Conservation (phyloP, 2,888 invertebrate genomes). For the Auanema freiburgensis region DNA sequence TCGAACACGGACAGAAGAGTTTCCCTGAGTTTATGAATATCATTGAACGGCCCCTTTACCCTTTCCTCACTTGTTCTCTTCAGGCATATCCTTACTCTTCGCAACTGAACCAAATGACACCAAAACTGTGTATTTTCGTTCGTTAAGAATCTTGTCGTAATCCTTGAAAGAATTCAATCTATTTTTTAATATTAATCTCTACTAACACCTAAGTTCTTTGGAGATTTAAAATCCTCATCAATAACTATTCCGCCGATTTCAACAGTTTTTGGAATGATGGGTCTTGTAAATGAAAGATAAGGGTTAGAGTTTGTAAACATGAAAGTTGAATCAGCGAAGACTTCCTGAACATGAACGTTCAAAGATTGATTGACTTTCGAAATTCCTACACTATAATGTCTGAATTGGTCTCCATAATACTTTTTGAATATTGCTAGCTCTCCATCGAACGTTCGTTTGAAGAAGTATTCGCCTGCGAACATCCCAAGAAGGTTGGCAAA, state of each 20-base stretch:
- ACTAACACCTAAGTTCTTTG: background rate
- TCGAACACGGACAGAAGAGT: background rate
- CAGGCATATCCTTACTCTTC: conserved; percentile 27
- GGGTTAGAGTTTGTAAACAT: conserved; percentile 17
- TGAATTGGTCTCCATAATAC: background rate
- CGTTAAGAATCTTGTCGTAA: conserved; percentile 22
- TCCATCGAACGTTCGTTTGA: background rate
- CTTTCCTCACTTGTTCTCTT: conserved; percentile 18
- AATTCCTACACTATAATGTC: background rate
- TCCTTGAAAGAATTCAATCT: background rate
- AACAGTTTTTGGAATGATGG: conserved; percentile 10
- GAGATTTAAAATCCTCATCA: background rate
- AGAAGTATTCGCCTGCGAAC: background rate
- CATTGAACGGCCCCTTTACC: background rate
- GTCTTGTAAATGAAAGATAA: conserved; percentile 14
- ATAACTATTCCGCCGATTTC: conserved; percentile 18
- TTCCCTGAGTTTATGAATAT: conserved; percentile 7
- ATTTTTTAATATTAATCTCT: conserved; percentile 7
- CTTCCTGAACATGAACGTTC: conserved; percentile 22
- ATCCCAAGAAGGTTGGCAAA: background rate
- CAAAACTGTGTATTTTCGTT: conserved; percentile 23
- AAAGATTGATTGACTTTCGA: too few species aligned
- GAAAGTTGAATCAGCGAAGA: background rate
- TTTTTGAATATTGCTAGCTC: background rate
- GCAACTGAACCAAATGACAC: conserved; percentile 35